Conservation (phyloP, 1,140 invertebrate species). For the Ips nitidus region DNA sequence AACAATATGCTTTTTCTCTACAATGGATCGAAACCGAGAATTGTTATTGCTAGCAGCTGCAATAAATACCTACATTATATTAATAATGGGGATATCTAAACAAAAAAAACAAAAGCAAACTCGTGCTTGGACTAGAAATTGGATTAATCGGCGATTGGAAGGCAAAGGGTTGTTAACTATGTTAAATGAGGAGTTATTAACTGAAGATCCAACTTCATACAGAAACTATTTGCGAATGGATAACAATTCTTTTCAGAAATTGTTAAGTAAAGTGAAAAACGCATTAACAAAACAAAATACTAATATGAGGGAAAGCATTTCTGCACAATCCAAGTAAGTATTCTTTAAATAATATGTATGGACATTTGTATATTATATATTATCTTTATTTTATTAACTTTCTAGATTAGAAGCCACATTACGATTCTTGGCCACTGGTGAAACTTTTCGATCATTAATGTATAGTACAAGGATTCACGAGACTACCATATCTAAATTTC, state of each 20-base stretch:
- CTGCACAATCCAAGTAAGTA: background rate
- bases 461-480: slow-evolving; percentile 18
- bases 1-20: too few relatives aligned
- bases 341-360: background rate
- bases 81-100: too few relatives aligned
- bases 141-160: slow-evolving; percentile 24
- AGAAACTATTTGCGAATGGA: slow-evolving; percentile 33
- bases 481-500: slow-evolving; percentile 15
- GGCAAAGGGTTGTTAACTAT: slow-evolving; percentile 30
- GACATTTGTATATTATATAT: too few relatives aligned
- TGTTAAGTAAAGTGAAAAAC: slow-evolving; percentile 15
- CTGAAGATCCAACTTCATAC: slow-evolving; percentile 25
- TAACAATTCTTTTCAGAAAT: slow-evolving; percentile 28
- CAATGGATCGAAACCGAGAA: too few relatives aligned
- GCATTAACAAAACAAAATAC: slow-evolving; percentile 5
- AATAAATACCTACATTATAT: too few relatives aligned
- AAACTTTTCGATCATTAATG: slow-evolving; percentile 14
- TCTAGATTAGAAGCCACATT: slow-evolving; percentile 2
- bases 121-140: slow-evolving; percentile 17
- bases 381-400: background rate
- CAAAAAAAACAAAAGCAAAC: too few relatives aligned
- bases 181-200: slow-evolving; percentile 31
- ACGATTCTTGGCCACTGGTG: background rate
- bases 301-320: background rate
- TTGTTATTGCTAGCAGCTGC: too few relatives aligned